Conservation (phyloP, 2,888 invertebrate genomes). For the Cantharis lateralis region DNA sequence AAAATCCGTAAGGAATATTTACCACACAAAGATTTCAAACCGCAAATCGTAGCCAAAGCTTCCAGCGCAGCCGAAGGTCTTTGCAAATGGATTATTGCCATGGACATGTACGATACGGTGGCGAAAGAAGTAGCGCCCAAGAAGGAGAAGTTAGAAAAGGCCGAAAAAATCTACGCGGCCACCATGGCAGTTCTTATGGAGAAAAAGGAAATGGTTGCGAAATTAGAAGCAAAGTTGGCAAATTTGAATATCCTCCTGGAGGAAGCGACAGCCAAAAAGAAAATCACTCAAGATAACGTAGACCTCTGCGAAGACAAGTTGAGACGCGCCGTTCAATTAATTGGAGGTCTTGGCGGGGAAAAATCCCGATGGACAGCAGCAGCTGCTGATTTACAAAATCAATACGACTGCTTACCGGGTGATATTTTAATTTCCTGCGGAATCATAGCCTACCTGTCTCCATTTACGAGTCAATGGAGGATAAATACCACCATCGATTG, state of each 20-base stretch:
- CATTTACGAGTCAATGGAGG: conserved; percentile 76
- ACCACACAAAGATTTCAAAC: conserved; percentile 78
- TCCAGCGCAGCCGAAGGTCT: conserved; percentile 94
- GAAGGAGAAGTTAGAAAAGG: conserved; percentile 77
- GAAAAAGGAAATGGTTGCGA: conserved; percentile 78
- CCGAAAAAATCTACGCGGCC: conserved; percentile 79
- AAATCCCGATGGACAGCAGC: conserved; percentile 82
- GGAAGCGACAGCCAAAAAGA: conserved; percentile 69
- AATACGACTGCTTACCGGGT: conserved; percentile 84
- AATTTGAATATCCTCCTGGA: conserved; percentile 70
- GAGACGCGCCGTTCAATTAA: conserved; percentile 82
- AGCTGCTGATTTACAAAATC: conserved; percentile 73
- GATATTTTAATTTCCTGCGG: conserved; percentile 89
- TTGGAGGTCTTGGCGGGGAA: conserved; percentile 87
- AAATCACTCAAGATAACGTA: conserved; percentile 73
- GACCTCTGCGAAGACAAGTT: conserved; percentile 84
- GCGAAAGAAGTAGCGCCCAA: conserved; percentile 85
- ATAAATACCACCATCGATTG: conserved; percentile 68
- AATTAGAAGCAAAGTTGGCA: conserved; percentile 77
- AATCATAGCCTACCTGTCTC: conserved; percentile 86
- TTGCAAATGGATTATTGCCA: conserved; percentile 89
- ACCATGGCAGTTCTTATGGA: conserved; percentile 85
- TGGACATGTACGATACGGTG: conserved; percentile 86
- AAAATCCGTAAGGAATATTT: conserved; percentile 78
- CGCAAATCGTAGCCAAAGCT: conserved; percentile 80